Evolutionary conservation across 2,113 vertebrate species (phyloP).

Genomic region (Aix galericulata): DNA sequence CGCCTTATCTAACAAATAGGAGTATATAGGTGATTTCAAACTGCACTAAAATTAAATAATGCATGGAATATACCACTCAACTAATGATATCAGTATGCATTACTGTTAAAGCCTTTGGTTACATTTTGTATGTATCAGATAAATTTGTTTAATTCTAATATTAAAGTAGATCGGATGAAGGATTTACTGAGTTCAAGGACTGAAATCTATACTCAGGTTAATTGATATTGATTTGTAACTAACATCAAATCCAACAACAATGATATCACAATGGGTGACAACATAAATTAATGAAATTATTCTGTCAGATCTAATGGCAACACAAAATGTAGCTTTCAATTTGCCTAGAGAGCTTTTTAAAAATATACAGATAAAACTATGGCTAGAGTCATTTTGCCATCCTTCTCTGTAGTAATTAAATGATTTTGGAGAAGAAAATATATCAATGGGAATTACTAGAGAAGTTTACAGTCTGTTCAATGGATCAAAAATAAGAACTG

Average conservation of each 20-base stretch:
- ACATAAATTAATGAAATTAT: constrained; percentile 42
- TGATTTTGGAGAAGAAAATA: neutral
- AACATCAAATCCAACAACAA: neutral
- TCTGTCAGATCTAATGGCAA: neutral
- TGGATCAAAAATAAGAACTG: neutral
- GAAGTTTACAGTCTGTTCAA: neutral
- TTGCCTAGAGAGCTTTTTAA: neutral
- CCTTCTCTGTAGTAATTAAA: neutral
- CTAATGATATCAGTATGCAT: neutral
- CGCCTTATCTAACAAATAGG: neutral
- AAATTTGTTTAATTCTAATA: neutral
- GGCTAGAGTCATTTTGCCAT: neutral
- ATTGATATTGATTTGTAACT: constrained; percentile 54
- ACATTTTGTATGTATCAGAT: neutral
- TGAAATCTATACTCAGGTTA: constrained; percentile 30
- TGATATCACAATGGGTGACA: neutral
- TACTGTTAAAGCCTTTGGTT: neutral
- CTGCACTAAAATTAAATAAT: neutral
- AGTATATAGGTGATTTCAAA: neutral
- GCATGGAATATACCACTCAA: neutral
- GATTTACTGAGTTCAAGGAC: neutral
- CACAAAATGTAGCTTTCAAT: neutral
- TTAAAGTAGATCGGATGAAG: neutral
- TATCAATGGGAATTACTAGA: neutral
- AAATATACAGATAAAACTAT: neutral